Evolutionary conservation across 2,797 vertebrate species (phyloP), one percentile per base, ranked within the genome.

Genomic region (Amazonetta brasiliensis): DNA sequence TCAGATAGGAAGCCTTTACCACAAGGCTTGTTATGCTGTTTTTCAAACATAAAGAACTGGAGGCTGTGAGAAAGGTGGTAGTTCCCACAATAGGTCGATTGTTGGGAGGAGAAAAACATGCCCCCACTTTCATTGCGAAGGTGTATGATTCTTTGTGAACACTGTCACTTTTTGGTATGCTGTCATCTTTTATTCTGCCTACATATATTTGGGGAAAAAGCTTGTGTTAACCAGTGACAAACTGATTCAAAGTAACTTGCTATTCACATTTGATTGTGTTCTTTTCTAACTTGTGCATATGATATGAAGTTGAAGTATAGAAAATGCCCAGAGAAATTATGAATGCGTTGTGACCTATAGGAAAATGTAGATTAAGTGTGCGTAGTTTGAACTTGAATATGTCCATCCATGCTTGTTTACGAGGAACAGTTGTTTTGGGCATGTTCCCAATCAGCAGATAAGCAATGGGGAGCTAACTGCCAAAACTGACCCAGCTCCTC

Each of bases 61-160:
- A 56, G 54, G 12, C 28, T 15, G 9, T 90, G 84, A 74, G 95
- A 93, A 94, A 94, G 48, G 75, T 87, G 74, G 71, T 11, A 7
- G 74, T 80, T 76, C 67, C 59, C 75, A 95, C 82, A 94, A 67
- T 39, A 68, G 72, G 56, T 86, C 39, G 85, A 7, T 43, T 93
- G 66, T 96, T 92, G 77, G 43, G 46, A 91, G 46, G 55, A 89
- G 75, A 80, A 92, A 93, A 96, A 92, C 82, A 73, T 13, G 76
- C 74, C 86, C 90, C 82, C 20, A 17, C 77, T 93, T 82, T 18
- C 60, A 55, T 26, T 43, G 41, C 3, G 55, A 87, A 86, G 87
- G 74, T 5, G 1, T 66, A 60, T 59, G 63, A 35, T 31, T 81
- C 59, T 89, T 46, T 78, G 72, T 31, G 75, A 93, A 43, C 9